Conservation (phyloP, 1,140 invertebrate species). For the Philotrypesis tridentata region DNA sequence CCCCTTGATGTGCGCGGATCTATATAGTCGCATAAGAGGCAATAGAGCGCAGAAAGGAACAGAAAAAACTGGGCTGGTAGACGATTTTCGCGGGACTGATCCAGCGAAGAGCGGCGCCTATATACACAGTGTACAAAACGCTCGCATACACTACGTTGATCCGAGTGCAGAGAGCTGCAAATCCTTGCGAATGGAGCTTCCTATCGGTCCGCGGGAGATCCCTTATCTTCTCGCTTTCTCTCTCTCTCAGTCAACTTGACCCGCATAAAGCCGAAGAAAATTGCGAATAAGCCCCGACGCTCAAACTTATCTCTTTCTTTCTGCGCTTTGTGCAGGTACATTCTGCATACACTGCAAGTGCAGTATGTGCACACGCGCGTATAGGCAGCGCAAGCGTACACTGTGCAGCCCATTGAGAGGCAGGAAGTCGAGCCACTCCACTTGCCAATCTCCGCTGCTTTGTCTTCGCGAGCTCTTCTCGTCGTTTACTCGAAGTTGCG, state of each 20-base stretch:
- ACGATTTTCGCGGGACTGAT: too few relatives aligned
- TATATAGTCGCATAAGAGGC: too few relatives aligned
- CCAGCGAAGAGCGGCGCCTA: background rate
- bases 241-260: background rate
- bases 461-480: background rate
- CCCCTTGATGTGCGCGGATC: too few relatives aligned
- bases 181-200: conserved; percentile 6
- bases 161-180: background rate
- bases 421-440: background rate
- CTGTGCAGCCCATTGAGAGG: too few relatives aligned
- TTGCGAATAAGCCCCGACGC: conserved; percentile 33
- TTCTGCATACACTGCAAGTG: too few relatives aligned
- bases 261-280: conserved; percentile 46
- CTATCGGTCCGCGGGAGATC: conserved; percentile 7
- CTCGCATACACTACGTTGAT: background rate
- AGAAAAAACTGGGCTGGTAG: too few relatives aligned
- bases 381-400: too few relatives aligned
- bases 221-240: conserved; percentile 29
- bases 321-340: background rate
- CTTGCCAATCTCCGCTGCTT: background rate
- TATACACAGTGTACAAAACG: conserved; percentile 22
- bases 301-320: background rate
- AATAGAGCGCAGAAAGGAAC: too few relatives aligned
- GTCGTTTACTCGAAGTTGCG: too few relatives aligned
- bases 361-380: background rate